phyloP scores from a whole-genome alignment of 2,113 vertebrate genomes.

The Seriola dumerili region DNA sequence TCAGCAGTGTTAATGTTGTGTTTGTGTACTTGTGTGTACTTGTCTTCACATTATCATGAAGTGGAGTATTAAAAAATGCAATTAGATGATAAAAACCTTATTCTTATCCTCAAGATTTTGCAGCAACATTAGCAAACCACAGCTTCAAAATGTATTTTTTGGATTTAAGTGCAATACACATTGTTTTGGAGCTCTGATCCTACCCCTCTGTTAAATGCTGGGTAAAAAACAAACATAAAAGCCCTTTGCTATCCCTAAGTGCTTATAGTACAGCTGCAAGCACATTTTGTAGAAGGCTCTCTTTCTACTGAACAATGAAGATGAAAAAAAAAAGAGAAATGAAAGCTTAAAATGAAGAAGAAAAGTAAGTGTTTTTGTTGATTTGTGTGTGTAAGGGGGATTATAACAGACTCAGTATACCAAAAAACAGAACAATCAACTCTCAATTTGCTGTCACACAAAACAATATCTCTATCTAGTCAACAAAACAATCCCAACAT shows the following conservation, averaged over 20 bases:
- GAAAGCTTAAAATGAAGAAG: background rate
- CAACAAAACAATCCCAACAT: constrained; percentile 19
- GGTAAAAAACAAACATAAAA: constrained; percentile 18
- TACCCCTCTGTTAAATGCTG: constrained; percentile 20
- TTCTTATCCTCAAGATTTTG: background rate
- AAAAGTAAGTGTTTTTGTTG: background rate
- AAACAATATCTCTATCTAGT: constrained; percentile 3
- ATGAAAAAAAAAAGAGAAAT: background rate
- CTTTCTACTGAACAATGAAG: constrained; percentile 10
- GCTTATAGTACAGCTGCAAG: constrained; percentile 8
- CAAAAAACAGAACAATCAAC: background rate
- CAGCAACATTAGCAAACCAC: background rate
- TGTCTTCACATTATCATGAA: no score
- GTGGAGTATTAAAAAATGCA: no score
- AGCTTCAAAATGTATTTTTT: background rate
- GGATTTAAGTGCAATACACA: background rate
- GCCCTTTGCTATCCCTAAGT: constrained; percentile 21
- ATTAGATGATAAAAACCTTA: background rate
- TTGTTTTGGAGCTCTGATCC: constrained; percentile 12
- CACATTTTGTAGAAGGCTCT: constrained; percentile 2
- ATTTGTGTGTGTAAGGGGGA: background rate
- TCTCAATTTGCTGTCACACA: constrained; percentile 25
- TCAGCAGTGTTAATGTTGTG: no score
- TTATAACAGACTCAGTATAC: background rate
- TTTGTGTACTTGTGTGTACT: no score